A percentile compares a stretch with the other conserved stretches of the same genome.
These are phyloP conservation scores for Petrolisthes manimaculis DNA, from an alignment of 2,888 invertebrate genomes.

Conservation along the genomic window DNA sequence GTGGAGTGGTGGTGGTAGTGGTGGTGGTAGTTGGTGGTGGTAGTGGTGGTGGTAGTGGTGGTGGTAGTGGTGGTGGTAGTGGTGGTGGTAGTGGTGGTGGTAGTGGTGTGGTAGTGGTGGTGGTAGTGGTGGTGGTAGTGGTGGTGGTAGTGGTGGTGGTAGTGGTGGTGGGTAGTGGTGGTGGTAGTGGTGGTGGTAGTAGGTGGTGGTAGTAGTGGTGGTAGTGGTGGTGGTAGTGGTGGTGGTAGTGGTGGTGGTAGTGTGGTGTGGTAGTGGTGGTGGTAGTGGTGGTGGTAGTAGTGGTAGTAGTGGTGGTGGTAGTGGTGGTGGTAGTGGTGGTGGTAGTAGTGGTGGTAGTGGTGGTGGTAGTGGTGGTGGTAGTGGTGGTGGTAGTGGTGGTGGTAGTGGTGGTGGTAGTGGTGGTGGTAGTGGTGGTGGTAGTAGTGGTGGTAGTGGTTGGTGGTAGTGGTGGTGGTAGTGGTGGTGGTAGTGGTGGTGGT, in stretches of 20 bases:
- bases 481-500: neutral
- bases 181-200: no score
- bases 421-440: neutral
- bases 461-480: no score
- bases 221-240: neutral
- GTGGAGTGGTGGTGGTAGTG: no score
- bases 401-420: neutral
- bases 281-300: neutral
- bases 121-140: no score
- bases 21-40: no score
- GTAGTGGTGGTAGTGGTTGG: neutral
- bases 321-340: neutral
- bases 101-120: no score
- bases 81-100: no score
- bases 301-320: neutral
- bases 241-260: neutral
- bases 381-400: neutral
- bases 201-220: no score
- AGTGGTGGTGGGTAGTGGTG: no score
- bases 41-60: no score
- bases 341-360: neutral
- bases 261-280: neutral
- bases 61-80: no score
- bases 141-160: no score
- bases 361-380: neutral